These are phyloP conservation scores for Phrynocephalus guinanensis DNA, from an alignment of 2,797 vertebrate species.

Conservation along the genomic window DNA sequence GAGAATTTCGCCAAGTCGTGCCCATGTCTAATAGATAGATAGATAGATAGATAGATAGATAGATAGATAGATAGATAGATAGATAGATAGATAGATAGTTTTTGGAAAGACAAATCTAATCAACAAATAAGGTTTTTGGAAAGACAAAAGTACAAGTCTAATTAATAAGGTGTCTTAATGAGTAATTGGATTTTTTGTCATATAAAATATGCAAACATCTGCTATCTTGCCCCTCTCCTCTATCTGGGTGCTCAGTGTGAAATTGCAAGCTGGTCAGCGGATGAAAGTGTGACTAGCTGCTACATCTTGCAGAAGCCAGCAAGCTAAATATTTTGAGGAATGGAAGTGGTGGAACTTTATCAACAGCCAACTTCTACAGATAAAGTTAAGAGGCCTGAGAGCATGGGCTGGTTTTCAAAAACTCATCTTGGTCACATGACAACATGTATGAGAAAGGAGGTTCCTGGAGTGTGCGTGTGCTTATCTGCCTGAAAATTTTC, in stretches of 20 bases:
- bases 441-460: not conserved
- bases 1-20: no score
- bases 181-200: slow-evolving; percentile 68
- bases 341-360: not conserved
- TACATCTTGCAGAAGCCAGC: not conserved
- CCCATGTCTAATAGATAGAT: no score
- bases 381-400: not conserved
- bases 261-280: not conserved
- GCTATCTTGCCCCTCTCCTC: slow-evolving; percentile 37
- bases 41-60: no score
- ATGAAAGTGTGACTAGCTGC: not conserved
- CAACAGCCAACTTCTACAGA: not conserved
- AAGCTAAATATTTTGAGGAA: not conserved
- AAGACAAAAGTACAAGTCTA: not conserved
- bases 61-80: no score
- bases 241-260: slow-evolving; percentile 43
- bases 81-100: no score
- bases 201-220: slow-evolving; percentile 47
- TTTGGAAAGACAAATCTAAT: no score
- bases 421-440: slow-evolving; percentile 38
- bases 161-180: slow-evolving; percentile 36
- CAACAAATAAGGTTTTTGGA: no score
- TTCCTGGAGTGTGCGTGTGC: slow-evolving; percentile 56
- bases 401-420: not conserved
- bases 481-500: slow-evolving; percentile 52